These are phyloP conservation scores for Leptonema lineaticorne DNA, from an alignment of 1,140 invertebrate species.

Conservation along the genomic window DNA sequence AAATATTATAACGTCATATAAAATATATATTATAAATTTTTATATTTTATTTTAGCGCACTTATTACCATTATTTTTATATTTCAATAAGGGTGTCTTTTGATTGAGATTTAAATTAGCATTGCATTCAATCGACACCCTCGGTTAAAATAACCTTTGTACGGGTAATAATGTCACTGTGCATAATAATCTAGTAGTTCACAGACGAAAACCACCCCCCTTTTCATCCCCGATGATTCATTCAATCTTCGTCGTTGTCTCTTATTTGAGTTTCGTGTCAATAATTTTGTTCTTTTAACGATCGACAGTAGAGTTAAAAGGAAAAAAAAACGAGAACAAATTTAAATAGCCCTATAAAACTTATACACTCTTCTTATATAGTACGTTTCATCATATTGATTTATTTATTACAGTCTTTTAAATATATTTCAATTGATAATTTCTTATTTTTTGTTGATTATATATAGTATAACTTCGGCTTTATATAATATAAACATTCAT, in stretches of 20 bases:
- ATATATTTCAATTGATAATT: neutral
- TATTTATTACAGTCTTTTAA: neutral
- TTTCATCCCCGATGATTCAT: neutral
- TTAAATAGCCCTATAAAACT: too few species aligned
- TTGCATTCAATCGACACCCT: conserved; percentile 21
- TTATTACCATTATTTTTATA: too few species aligned
- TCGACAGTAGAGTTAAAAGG: too few species aligned
- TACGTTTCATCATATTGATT: neutral
- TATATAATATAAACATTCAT: neutral
- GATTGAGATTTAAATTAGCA: conserved; percentile 24
- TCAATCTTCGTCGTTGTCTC: neutral
- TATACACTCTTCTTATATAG: too few species aligned
- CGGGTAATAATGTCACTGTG: neutral
- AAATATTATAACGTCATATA: too few species aligned
- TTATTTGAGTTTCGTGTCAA: neutral
- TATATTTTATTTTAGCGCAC: too few species aligned
- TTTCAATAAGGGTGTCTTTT: too few species aligned
- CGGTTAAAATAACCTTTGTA: conserved; percentile 12
- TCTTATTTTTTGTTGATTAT: too few species aligned
- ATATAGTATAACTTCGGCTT: too few species aligned
- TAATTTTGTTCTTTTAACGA: neutral
- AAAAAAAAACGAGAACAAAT: too few species aligned
- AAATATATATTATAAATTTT: too few species aligned
- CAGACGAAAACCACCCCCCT: neutral
- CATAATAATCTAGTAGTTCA: too few species aligned